A percentile compares a stretch with the other conserved stretches of the same genome.
These are phyloP conservation scores for Dallia pectoralis DNA, from an alignment of 2,797 vertebrate species.

Conservation along the genomic window DNA sequence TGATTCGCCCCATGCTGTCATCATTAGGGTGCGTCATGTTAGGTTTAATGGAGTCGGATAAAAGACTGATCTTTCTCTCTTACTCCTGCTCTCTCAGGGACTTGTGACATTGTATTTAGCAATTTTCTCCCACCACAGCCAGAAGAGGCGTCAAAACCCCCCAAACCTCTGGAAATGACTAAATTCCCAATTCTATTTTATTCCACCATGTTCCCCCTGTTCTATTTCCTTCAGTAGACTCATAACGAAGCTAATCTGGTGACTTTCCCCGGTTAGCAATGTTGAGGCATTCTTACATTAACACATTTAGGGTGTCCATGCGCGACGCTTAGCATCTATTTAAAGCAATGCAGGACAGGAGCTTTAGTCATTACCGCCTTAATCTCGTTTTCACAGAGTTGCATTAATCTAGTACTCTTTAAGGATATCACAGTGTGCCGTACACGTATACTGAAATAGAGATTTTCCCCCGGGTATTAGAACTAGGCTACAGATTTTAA, in stretches of 20 bases:
- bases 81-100: too few species aligned
- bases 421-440: background rate
- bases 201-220: background rate
- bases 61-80: too few species aligned
- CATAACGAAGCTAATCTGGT: background rate
- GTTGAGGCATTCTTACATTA: background rate
- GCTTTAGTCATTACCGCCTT: conserved; percentile 32
- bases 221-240: background rate
- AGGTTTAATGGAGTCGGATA: too few species aligned
- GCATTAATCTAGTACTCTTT: conserved; percentile 35
- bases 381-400: conserved; percentile 46
- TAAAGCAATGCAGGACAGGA: conserved; percentile 32
- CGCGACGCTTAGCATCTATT: conserved; percentile 31
- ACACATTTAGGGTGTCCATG: conserved; percentile 7
- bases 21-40: too few species aligned
- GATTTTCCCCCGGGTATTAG: background rate
- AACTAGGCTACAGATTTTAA: background rate
- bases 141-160: too few species aligned
- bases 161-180: too few species aligned
- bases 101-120: too few species aligned
- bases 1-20: too few species aligned
- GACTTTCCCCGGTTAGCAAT: background rate
- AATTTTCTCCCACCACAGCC: too few species aligned
- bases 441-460: background rate
- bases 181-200: background rate